Evolutionary conservation across 2,797 vertebrate genomes (phyloP).

Genomic region (Hemibagrus guttatus): DNA sequence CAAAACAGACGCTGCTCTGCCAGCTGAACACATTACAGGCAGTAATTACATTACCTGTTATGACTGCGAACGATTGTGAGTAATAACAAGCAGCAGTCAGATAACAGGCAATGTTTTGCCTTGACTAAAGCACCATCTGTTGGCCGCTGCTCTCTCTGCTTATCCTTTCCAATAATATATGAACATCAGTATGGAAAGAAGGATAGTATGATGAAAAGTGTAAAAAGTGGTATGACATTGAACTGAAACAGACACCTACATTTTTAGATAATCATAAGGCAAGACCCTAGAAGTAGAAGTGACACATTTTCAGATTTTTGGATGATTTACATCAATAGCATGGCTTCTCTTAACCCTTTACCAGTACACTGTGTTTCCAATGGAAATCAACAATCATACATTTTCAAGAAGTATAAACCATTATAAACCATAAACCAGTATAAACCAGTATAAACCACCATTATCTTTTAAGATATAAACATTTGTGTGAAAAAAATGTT

Average conservation of each 20-base stretch:
- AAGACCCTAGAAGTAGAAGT: not conserved
- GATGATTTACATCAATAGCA: not conserved
- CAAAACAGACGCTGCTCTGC: constrained; percentile 34
- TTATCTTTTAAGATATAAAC: too few species aligned
- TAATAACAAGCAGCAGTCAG: constrained; percentile 49
- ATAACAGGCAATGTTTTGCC: constrained; percentile 45
- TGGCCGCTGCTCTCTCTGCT: constrained; percentile 34
- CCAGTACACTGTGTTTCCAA: too few species aligned
- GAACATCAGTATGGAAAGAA: not conserved
- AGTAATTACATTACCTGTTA: constrained; percentile 58
- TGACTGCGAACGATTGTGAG: constrained; percentile 49
- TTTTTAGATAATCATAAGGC: too few species aligned
- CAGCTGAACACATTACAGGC: constrained; percentile 49
- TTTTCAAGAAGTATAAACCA: too few species aligned
- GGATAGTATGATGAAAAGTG: not conserved
- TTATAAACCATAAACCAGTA: too few species aligned
- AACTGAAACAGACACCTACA: not conserved
- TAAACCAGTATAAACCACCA: too few species aligned
- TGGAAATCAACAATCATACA: too few species aligned
- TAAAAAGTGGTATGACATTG: not conserved
- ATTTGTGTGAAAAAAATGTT: too few species aligned
- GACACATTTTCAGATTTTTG: not conserved
- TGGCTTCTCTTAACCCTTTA: too few species aligned
- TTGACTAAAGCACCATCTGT: constrained; percentile 64
- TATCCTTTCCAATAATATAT: not conserved